These are phyloP conservation scores for Merodon equestris DNA, from an alignment of 2,888 invertebrate genomes.

Conservation along the genomic window DNA sequence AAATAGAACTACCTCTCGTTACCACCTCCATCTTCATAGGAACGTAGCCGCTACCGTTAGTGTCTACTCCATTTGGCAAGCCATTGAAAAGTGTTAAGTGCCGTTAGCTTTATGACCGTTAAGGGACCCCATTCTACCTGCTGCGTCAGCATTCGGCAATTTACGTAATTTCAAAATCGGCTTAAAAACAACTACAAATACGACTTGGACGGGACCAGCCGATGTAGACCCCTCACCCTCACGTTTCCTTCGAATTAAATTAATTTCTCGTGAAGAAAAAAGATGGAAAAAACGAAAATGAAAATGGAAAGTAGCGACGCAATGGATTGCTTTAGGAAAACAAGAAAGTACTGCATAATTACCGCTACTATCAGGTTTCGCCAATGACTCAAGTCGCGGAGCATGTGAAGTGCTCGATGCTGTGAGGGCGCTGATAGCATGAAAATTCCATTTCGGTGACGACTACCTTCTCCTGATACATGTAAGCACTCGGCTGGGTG, in stretches of 20 bases:
- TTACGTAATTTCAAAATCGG: slow-evolving; percentile 50
- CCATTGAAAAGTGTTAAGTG: slow-evolving; percentile 61
- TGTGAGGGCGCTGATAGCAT: slow-evolving; percentile 45
- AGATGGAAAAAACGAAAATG: neutral
- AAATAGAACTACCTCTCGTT: neutral
- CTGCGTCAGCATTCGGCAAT: slow-evolving; percentile 46
- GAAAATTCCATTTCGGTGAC: slow-evolving; percentile 58
- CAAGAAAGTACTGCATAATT: slow-evolving; percentile 50
- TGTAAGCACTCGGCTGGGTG: slow-evolving; percentile 71
- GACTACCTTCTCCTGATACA: slow-evolving; percentile 71
- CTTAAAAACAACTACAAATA: slow-evolving; percentile 39
- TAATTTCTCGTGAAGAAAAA: slow-evolving; percentile 45
- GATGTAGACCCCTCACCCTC: neutral
- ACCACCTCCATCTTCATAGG: too few species aligned
- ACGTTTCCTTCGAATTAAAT: slow-evolving; percentile 30
- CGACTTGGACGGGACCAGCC: slow-evolving; percentile 18
- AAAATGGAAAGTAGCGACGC: slow-evolving; percentile 11
- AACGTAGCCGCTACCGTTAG: too few species aligned
- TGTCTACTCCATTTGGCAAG: slow-evolving; percentile 19
- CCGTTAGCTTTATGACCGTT: slow-evolving; percentile 60
- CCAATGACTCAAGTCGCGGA: slow-evolving; percentile 8
- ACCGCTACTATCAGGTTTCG: slow-evolving; percentile 37
- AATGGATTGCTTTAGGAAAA: slow-evolving; percentile 34
- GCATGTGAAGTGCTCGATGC: too few species aligned
- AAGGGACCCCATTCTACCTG: slow-evolving; percentile 61